Evolutionary conservation across 2,113 vertebrate species (phyloP), one percentile per base, ranked within the genome.

Genomic region (Apteryx owenii): DNA sequence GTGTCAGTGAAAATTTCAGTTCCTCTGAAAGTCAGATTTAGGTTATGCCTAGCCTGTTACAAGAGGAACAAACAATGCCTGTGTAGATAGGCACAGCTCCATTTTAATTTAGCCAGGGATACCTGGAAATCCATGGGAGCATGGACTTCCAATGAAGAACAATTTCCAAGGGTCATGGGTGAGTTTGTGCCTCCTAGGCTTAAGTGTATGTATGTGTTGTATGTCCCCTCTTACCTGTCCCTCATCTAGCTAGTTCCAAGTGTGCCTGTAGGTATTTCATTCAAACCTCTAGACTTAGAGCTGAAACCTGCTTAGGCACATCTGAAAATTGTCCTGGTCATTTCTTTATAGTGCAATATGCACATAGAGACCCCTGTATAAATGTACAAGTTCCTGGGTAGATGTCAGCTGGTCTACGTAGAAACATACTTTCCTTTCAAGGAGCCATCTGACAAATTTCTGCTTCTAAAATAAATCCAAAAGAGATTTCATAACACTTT

Each of bases 321-420:
- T 62, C 16, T 85, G 88, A 90, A 70, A 85, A 62, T 1, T 73
- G 13, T 29, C 36, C 29, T 33, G 12, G 42, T 60, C 40, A 48
- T 60, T 36, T 62, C 20, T 56, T 77, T 51, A 26, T 5, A 56
- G 48, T 13, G 5, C 28, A 46, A 13, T n/a, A 14, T 0, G 1
- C 22, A 31, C 0, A 1, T 5, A 42, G 11, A 53, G 2, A n/a
- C 40, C 50, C 5, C 14, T 68, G 9, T 18, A 26, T 42, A 20
- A 9, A 31, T 7, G 23, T 38, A 31, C 18, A 85, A 61, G 73
- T 51, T 26, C 46, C 29, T 61, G 21, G 18, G 26, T 48, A 70
- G 68, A 22, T 31, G 44, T 48, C 68, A 70, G 7, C 18, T 90
- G 54, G 14, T 75, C 28, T 50, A 13, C 0, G 2, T 2, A 75